Evolutionary conservation across 2,888 invertebrate genomes (phyloP), one percentile per base, ranked within the genome.

Genomic region (Xestoiulus laeticollis): DNA sequence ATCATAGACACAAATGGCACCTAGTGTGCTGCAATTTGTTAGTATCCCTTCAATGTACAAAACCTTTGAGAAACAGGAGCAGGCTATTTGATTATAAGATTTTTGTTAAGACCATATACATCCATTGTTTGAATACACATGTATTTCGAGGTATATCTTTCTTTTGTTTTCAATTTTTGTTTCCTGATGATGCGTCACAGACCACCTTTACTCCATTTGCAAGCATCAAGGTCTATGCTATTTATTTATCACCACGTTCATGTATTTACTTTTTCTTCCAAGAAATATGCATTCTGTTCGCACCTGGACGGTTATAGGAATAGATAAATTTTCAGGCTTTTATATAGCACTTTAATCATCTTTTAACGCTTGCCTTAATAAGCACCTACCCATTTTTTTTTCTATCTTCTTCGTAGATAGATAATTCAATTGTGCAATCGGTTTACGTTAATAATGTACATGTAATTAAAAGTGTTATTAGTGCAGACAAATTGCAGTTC

Each of bases 401-500:
- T 68, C 26, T 68, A 2, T 68, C 26, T 26, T 19, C n/a, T 22
- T 19, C 48, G 19, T 26, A 10, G 2, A 38, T 38, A n/a, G 59
- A 59, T 59, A 59, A 59, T 59, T 59, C 59, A 59, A 59, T 59
- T 59, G 59, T n/a, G 26, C 12, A 10, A 10, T 22, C 26, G 68
- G 68, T 68, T 68, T 68, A 68, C 68, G 26, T 68, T 26, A 68
- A 68, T 68, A 68, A 68, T 68, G n/a, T n/a, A n/a, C n/a, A n/a
- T 68, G 26, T n/a, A n/a, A n/a, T n/a, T n/a, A n/a, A n/a, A 68
- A 68, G 68, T 12, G 26, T 68, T 68, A 68, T 68, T 68, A 68
- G 68, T 22, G 26, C 68, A 10, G 26, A 26, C 68, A 12, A 68
- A 22, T 12, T 6, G n/a, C 10, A 0, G 68, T 26, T 26, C 22